A percentile compares a stretch with the other conserved stretches of the same genome.
phyloP scores from a whole-genome alignment of 2,888 invertebrate species.

The Tetropium fuscum region DNA sequence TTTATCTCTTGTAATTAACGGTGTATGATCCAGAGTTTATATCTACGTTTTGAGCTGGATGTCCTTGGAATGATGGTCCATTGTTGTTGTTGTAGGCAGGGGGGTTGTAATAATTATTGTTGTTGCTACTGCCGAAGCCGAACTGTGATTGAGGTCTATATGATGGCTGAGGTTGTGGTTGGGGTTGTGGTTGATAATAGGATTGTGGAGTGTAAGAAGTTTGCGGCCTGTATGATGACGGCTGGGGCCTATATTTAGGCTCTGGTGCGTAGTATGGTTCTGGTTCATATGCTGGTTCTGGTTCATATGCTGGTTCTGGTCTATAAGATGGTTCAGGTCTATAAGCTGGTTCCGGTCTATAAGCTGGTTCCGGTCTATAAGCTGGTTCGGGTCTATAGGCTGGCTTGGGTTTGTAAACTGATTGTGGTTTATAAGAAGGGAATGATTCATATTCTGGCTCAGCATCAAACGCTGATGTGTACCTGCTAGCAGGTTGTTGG shows the following conservation, averaged over 20 bases:
- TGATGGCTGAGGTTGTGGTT: constrained; percentile 58
- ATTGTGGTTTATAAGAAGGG: constrained; percentile 25
- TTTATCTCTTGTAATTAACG: constrained; percentile 72
- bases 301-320: constrained; percentile 42
- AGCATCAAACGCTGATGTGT: constrained; percentile 49
- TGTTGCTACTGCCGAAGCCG: constrained; percentile 52
- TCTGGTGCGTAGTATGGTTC: constrained; percentile 36
- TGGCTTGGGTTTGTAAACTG: constrained; percentile 48
- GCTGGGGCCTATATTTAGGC: constrained; percentile 62
- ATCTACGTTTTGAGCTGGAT: constrained; percentile 81
- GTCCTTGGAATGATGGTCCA: constrained; percentile 65
- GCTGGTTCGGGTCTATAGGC: constrained; percentile 57
- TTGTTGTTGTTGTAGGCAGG: constrained; percentile 24
- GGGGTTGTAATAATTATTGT: constrained; percentile 23
- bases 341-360: constrained; percentile 54
- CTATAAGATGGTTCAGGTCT: constrained; percentile 57
- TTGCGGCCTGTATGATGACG: constrained; percentile 60
- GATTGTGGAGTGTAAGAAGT: constrained; percentile 56
- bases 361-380: constrained; percentile 53
- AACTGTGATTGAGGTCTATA: constrained; percentile 60
- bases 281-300: constrained; percentile 53
- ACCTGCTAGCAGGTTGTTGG: constrained; percentile 34
- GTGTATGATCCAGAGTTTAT: constrained; percentile 82
- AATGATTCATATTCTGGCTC: constrained; percentile 33
- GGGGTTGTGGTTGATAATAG: constrained; percentile 55